Conservation (phyloP, 2,113 vertebrate genomes). For the Sylvilagus bachmani region DNA sequence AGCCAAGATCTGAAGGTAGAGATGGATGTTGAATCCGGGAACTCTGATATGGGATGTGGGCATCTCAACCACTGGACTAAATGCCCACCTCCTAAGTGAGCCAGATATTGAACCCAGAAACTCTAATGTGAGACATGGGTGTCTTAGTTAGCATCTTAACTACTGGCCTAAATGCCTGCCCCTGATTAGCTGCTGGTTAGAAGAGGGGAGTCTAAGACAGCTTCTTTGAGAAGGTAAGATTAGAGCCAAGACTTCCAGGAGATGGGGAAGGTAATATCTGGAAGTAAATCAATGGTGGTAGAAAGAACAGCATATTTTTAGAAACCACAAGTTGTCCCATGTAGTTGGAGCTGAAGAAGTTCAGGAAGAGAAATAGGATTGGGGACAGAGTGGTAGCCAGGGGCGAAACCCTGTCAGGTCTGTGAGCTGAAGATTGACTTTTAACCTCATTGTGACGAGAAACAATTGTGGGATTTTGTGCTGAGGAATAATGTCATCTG, state of each 20-base stretch:
- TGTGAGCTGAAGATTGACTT: background rate
- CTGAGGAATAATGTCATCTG: background rate
- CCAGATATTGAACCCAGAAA: too few species aligned
- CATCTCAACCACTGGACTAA: too few species aligned
- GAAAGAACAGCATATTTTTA: background rate
- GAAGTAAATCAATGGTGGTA: background rate
- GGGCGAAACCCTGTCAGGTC: background rate
- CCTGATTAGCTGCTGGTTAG: background rate
- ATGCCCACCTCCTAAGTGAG: too few species aligned
- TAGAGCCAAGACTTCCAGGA: background rate
- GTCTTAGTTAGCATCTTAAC: too few species aligned
- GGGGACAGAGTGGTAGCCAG: background rate
- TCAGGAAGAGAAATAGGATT: background rate
- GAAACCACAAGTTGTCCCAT: background rate
- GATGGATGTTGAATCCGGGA: too few species aligned
- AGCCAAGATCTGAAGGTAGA: too few species aligned
- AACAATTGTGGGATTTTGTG: background rate
- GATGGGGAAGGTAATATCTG: background rate
- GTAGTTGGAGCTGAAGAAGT: background rate
- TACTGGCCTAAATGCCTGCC: too few species aligned
- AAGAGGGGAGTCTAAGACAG: background rate
- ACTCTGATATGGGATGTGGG: too few species aligned
- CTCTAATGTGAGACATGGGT: too few species aligned
- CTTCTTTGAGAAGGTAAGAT: background rate
- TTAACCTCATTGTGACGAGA: background rate